Base-by-base conservation (phyloP, 1,140 invertebrate species). In the Drosophila ercepeae region DNA sequence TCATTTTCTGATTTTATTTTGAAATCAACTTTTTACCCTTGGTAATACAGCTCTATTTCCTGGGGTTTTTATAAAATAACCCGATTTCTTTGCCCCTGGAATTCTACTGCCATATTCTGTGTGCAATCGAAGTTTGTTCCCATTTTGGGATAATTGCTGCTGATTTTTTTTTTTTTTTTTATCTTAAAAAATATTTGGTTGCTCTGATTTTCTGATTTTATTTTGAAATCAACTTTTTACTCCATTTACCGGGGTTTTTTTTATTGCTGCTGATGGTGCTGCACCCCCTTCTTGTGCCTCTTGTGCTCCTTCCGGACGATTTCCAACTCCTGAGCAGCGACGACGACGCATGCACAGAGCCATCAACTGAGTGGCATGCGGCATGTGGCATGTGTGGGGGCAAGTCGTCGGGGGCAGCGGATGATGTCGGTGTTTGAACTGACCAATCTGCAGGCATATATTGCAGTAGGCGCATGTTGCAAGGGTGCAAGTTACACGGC, bases 371-470 rank as follows among this genome's bases (percentile, higher is more conserved):
- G 14, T 41, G 32, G 3, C 25, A 1, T 27, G 16, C 21, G 34
- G 39, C 32, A 34, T 51, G 54, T 36, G 44, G 53, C 44, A 18
- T 14, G 53, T 45, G 21, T 21, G 21, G 2, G n/a, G 52, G 42
- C 42, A 63, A 54, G 58, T 57, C 21, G 4, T 2, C 21, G 67
- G n/a, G 27, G 46, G 36, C 8, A n/a, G 2, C 6, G 5, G 8
- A 9, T 6, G 55, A 65, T 64, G 36, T 44, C 64, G 36, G 63
- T 75, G 41, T 58, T 71, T 61, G 50, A 72, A 70, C 67, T 83
- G 81, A 63, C 79, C 79, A 83, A 83, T 83, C 79, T 83, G 79
- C 79, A 84, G 71, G 79, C 79, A 75, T 78, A 71, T 77, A 82
- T 75, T 84, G 81, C 79, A 84, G 72, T 86, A 86, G 79, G 81